Conservation (phyloP, 2,113 vertebrate genomes). For the Silurus meridionalis region DNA sequence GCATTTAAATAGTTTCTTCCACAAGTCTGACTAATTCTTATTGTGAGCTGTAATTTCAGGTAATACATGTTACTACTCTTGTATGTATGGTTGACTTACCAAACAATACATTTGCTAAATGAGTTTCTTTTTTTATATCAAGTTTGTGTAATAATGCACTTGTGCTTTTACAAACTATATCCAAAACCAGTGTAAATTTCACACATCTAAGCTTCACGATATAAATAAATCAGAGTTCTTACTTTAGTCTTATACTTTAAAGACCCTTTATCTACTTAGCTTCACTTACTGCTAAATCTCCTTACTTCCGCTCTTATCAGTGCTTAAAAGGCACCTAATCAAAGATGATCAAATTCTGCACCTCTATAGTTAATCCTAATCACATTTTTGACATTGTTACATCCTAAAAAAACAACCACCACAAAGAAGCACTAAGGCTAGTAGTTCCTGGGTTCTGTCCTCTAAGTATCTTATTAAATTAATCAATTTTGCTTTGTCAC, state of each 20-base stretch:
- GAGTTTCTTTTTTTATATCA: not conserved
- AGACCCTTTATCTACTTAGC: not conserved
- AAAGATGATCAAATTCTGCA: not conserved
- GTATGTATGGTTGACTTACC: not conserved
- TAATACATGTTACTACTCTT: not conserved
- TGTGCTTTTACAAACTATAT: not conserved
- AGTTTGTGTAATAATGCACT: not conserved
- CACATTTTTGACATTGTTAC: not conserved
- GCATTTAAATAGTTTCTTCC: not conserved
- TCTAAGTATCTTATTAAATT: not conserved
- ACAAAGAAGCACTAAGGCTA: not conserved
- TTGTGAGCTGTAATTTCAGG: not conserved
- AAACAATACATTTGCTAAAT: not conserved
- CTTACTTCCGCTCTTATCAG: not conserved
- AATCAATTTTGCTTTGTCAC: not conserved
- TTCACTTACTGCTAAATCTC: not conserved
- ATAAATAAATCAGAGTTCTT: not conserved
- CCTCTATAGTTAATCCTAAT: not conserved
- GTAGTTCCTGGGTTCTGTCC: not conserved
- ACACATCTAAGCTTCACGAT: not conserved
- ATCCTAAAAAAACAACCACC: not conserved
- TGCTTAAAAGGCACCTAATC: not conserved
- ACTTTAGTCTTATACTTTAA: not conserved
- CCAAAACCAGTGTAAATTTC: not conserved
- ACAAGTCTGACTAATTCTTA: not conserved